Evolutionary conservation across 2,888 invertebrate genomes (phyloP).

Genomic region (Flexamia atlantica): DNA sequence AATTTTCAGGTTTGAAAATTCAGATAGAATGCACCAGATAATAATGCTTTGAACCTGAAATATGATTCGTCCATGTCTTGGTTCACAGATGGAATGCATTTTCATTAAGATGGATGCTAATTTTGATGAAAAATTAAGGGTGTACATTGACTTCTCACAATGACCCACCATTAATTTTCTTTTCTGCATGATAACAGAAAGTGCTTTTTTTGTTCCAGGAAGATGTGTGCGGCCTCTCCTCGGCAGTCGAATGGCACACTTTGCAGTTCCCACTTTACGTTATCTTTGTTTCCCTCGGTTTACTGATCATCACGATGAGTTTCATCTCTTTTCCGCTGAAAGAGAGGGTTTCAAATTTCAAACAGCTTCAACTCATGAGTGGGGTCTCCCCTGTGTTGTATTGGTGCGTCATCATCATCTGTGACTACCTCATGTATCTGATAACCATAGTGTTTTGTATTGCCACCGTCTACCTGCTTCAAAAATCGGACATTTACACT

Average conservation of each 20-base stretch:
- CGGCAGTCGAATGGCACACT: not conserved
- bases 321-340: constrained; percentile 80
- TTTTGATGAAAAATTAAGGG: too few species aligned
- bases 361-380: constrained; percentile 83
- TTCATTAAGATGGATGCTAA: too few species aligned
- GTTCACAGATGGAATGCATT: too few species aligned
- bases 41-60: too few species aligned
- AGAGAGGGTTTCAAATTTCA: constrained; percentile 80
- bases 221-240: not conserved
- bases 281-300: constrained; percentile 68
- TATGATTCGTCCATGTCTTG: too few species aligned
- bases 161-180: too few species aligned
- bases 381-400: constrained; percentile 80
- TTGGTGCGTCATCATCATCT: constrained; percentile 80
- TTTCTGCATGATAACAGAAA: too few species aligned
- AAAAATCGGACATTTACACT: not conserved
- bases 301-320: constrained; percentile 76
- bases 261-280: not conserved
- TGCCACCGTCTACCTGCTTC: not conserved
- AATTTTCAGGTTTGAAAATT: too few species aligned
- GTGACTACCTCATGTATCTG: constrained; percentile 76
- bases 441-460: not conserved
- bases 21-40: too few species aligned
- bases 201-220: constrained; percentile 13
- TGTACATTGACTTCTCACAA: too few species aligned